Base-by-base conservation (phyloP, 2,888 invertebrate species). In the Hipparchia semele region DNA sequence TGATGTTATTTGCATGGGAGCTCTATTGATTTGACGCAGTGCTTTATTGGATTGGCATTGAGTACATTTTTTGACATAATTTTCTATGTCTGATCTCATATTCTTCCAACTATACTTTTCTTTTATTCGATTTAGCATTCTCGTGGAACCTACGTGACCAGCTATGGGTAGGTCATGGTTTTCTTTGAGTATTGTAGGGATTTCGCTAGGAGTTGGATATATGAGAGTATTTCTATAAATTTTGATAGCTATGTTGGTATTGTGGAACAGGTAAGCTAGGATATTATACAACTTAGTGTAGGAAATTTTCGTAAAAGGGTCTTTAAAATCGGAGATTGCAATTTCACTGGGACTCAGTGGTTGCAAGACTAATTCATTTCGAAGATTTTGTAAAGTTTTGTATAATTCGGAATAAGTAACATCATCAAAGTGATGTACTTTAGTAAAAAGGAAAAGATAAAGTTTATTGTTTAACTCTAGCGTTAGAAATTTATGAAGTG, bases 1-100 rank as follows among this genome's bases (percentile, higher is more conserved):
- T 6, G 77, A 51, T 4, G 81, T 81, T 1, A 82, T 81, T 54
- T 76, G 68, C 83, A 81, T 81, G 10, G 53, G 69, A n/a, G 69
- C 60, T 58, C 64, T n/a, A 10, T 66, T 23, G 4, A 46, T 23
- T 62, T n/a, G 13, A 10, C 71, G 13, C 6, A 67, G 46, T 3
- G 68, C 68, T 61, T 68, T 72, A 33, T 68, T 68, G 0, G 23
- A 13, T 62, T 72, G 62, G 9, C 72, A 72, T n/a, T 5, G n/a
- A 1, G 33, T 1, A 51, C 68, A 72, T 6, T 58, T 62, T 9
- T 72, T 72, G 4, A 72, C 72, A n/a, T 61, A 62, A 12, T 62
- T 46, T 51, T 68, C 68, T 9, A 68, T 49, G 9, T 64, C 68
- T 3, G 13, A 53, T 6, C 46, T n/a, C 72, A 72, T 72, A 5